These are phyloP conservation scores for Oreochromis tanganicae DNA, from an alignment of 2,113 vertebrate species.

Conservation along the genomic window DNA sequence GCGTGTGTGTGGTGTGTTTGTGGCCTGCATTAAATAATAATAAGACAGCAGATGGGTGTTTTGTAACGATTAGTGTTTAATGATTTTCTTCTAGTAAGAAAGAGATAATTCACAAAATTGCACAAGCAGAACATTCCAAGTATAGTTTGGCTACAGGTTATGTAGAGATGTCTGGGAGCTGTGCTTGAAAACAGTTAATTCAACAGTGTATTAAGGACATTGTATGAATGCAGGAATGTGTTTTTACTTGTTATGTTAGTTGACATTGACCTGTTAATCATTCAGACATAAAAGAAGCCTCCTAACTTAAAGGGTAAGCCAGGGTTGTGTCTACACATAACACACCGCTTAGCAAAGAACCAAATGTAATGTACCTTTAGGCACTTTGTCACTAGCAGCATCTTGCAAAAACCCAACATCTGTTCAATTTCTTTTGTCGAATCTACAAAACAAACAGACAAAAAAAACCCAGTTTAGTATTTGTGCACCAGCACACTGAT, in stretches of 20 bases:
- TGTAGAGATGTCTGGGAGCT: not conserved
- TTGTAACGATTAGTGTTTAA: conserved; percentile 51
- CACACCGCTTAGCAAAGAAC: not conserved
- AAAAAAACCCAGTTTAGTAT: not conserved
- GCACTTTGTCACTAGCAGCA: not conserved
- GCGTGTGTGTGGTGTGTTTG: not conserved
- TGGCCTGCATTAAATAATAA: conserved; percentile 34
- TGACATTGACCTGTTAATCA: not conserved
- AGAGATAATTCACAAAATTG: conserved; percentile 4
- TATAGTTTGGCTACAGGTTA: not conserved
- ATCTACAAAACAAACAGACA: not conserved
- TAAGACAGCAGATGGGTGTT: conserved; percentile 45
- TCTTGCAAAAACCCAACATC: not conserved
- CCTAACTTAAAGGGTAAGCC: not conserved
- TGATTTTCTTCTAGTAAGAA: conserved; percentile 21
- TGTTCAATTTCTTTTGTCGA: rapidly evolving
- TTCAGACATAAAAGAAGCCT: not conserved
- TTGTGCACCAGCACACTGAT: not conserved
- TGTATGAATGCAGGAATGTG: not conserved
- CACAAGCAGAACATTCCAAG: not conserved
- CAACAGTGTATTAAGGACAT: not conserved
- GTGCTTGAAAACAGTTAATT: not conserved
- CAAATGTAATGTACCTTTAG: not conserved
- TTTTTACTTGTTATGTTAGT: not conserved
- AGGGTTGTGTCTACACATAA: not conserved